Percentiles rank a stretch among this genome's conserved stretches.
phyloP scores from a whole-genome alignment of 2,797 vertebrate genomes.

The Typhlichthys eigenmanni region DNA sequence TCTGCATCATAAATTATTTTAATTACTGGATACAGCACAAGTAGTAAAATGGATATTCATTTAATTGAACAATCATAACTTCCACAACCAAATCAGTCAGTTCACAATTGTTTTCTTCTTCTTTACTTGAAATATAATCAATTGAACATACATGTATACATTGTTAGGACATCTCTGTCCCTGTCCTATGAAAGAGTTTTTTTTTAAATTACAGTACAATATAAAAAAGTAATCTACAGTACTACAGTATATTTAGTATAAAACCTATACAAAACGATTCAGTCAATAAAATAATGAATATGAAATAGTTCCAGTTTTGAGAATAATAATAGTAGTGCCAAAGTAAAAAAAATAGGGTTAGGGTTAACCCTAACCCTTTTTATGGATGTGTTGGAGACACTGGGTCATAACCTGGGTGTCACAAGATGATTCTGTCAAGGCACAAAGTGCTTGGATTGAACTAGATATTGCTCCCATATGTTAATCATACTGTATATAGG shows the following conservation, averaged over 20 bases:
- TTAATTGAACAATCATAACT: no score
- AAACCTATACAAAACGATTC: constrained; percentile 39
- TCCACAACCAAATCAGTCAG: constrained; percentile 10
- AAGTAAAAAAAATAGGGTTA: not conserved
- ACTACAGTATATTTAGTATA: constrained; percentile 5
- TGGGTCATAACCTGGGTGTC: not conserved
- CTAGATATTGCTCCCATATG: no score
- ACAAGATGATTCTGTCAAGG: not conserved
- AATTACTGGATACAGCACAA: no score
- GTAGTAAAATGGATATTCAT: no score
- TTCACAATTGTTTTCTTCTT: constrained; percentile 32
- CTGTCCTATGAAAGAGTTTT: constrained; percentile 60
- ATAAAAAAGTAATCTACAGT: constrained; percentile 36
- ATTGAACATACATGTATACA: constrained; percentile 60
- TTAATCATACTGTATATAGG: no score
- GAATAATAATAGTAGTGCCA: not conserved
- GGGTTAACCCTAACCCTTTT: not conserved
- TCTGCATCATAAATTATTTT: no score
- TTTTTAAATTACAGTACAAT: constrained; percentile 54
- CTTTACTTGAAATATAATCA: constrained; percentile 67
- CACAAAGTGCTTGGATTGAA: not conserved
- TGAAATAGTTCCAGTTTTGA: constrained; percentile 32
- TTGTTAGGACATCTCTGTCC: constrained; percentile 44
- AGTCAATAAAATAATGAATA: constrained; percentile 9
- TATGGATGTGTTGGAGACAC: not conserved